Evolutionary conservation across 1,140 invertebrate species (phyloP), one percentile per base, ranked within the genome.

Genomic region (Maniola jurtina): DNA sequence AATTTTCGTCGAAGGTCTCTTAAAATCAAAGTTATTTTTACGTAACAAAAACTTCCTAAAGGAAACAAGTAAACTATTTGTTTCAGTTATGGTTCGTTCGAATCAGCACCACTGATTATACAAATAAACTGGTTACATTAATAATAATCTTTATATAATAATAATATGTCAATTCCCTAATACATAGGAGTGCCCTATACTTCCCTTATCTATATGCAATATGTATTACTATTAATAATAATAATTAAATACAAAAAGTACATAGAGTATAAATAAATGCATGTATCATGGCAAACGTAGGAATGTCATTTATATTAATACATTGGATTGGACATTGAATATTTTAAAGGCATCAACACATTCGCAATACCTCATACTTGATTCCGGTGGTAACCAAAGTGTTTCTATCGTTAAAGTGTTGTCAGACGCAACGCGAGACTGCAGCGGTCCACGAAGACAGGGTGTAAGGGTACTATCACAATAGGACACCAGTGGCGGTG

Each of bases 81-180:
- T 0, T 45, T 45, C 13, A 45, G 13, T 13, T 45, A 11, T 45
- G 5, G 5, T 38, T 38, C 5, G 13, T 45, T 11, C 16, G 15
- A 16, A 25, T 52, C 14, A 16, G 10, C 7, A 13, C 14, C 66
- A 68, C 73, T 68, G 70, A 73, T 71, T 73, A 80, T 72, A 75
- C 63, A 64, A 69, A 62, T 70, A 78, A 79, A 76, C 70, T 54
- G 69, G 71, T 75, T 76, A 79, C 68, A 71, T 67, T 66, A 45
- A 9, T 45, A 45, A 45, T 45, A 11, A 67, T 62, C 52, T 48
- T 48, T 25, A 25, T 25, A 25, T 25, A 25, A 25, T 25, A 25
- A 25, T 25, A 25, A 61, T 68, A 77, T 61, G 62, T 88, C 83
- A 86, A 88, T 88, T 88, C 83, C 81, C 84, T 88, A 86, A 80